Percentiles rank a stretch among this genome's conserved stretches.
Evolutionary conservation across 2,797 vertebrate species (phyloP).

Genomic region (Sebastiscus tertius): DNA sequence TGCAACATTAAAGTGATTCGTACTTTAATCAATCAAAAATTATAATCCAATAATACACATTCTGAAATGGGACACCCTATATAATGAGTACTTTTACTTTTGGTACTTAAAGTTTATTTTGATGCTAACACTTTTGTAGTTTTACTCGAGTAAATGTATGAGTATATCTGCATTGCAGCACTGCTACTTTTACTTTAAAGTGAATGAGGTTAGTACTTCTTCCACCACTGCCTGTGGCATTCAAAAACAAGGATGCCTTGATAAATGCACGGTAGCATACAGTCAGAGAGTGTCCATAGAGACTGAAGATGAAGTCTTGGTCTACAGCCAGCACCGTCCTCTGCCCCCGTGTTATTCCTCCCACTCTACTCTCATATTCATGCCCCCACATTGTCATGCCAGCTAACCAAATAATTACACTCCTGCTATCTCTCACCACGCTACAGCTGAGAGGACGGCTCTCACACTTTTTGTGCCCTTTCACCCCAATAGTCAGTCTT

Average conservation of each 20-base stretch:
- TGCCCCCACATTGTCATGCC: background rate
- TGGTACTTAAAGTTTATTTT: background rate
- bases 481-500: constrained; percentile 16
- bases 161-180: too few species aligned
- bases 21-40: background rate
- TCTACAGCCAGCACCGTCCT: background rate
- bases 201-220: too few species aligned
- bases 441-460: background rate
- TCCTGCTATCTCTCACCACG: background rate
- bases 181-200: background rate
- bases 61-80: background rate
- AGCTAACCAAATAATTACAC: constrained; percentile 25
- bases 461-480: constrained; percentile 2
- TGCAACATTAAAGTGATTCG: background rate
- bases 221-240: background rate
- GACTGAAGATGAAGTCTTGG: constrained; percentile 5
- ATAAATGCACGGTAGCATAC: background rate
- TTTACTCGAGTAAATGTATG: background rate
- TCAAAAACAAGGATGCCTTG: background rate
- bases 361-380: constrained; percentile 4
- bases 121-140: background rate
- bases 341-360: background rate
- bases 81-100: background rate
- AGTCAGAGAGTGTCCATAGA: constrained; percentile 11
- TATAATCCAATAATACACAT: background rate